Base-by-base conservation (phyloP, 1,140 invertebrate genomes). In the Spodoptera litura region DNA sequence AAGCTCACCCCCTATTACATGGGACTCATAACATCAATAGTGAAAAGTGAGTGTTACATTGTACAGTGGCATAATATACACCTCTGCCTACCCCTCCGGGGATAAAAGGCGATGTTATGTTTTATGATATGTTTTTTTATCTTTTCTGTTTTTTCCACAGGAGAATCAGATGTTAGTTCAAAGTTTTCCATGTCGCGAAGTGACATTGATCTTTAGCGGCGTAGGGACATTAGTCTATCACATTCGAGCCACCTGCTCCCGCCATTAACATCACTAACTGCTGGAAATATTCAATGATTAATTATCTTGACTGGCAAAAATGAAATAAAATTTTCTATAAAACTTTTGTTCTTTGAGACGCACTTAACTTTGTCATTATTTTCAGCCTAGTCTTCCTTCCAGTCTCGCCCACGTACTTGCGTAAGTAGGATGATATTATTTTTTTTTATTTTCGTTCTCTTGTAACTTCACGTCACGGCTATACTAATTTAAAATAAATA, bases 351-450 rank as follows among this genome's bases (percentile, higher is more conserved):
- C 71, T 73, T 55, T 73, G 55, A 73, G 15, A 73, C 15, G 38
- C 56, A 59, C 53, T 73, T 59, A 73, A 73, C 56, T 59, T 73
- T 49, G 56, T 51, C 71, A 73, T 73, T 73, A 73, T 73, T 59
- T 73, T 44, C 53, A 73, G 35, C 27, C 71, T 49, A 73, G 71
- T 12, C 59, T 73, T 49, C 3, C 71, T 73, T 56, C 71, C 71
- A 35, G 12, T 56, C 13, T 15, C 71, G 38, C 71, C 71, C 56
- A 73, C 71, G 71, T 73, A 3, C 13, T 71, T 59, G 44, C 53
- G 31, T 58, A 72, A 58, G 31, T 44, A 58, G 20, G 55, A 56
- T 58, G 44, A 59, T 73, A 73, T 73, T 73, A 31, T 49, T 58
- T 0, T 20, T 59, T 73, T 58, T 58, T 51, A 61, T 59, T 59